phyloP scores from a whole-genome alignment of 2,797 vertebrate species.

The Cuculus canorus region DNA sequence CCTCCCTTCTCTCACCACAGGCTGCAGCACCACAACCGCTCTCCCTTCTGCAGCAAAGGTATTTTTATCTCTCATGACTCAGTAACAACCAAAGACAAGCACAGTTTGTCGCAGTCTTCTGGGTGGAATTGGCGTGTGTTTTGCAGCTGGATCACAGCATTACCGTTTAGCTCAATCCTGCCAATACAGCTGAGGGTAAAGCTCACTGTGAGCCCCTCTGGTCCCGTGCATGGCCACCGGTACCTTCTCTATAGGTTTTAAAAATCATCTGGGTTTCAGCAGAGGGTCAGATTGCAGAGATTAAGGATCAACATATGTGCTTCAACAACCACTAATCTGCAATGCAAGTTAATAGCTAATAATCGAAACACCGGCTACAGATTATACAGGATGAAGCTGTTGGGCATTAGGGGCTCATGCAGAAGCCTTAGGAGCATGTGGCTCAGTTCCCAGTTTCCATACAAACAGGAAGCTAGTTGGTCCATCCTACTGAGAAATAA shows the following conservation, averaged over 20 bases:
- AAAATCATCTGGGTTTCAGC: not conserved
- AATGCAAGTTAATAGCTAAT: not conserved
- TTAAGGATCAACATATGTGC: not conserved
- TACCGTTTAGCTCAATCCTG: not conserved
- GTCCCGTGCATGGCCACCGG: not conserved
- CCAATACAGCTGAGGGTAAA: not conserved
- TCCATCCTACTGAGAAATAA: not conserved
- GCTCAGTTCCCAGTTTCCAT: not conserved
- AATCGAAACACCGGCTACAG: not conserved
- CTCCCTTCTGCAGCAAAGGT: conserved; percentile 38
- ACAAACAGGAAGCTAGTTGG: not conserved
- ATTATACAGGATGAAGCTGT: not conserved
- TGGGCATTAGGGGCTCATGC: not conserved
- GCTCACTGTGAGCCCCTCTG: not conserved
- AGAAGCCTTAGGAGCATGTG: not conserved
- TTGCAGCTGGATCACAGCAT: conserved; percentile 16
- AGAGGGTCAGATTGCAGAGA: not conserved
- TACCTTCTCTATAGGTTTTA: not conserved
- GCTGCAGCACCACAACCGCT: not conserved
- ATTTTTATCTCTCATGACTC: conserved; percentile 68
- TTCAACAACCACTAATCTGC: not conserved
- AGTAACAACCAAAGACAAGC: conserved; percentile 34
- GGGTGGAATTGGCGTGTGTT: not conserved
- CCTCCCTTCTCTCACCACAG: not conserved
- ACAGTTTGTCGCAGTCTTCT: conserved; percentile 37